A percentile compares a stretch with the other conserved stretches of the same genome.
phyloP scores from a whole-genome alignment of 2,888 invertebrate genomes.

The Papilio demoleus region DNA sequence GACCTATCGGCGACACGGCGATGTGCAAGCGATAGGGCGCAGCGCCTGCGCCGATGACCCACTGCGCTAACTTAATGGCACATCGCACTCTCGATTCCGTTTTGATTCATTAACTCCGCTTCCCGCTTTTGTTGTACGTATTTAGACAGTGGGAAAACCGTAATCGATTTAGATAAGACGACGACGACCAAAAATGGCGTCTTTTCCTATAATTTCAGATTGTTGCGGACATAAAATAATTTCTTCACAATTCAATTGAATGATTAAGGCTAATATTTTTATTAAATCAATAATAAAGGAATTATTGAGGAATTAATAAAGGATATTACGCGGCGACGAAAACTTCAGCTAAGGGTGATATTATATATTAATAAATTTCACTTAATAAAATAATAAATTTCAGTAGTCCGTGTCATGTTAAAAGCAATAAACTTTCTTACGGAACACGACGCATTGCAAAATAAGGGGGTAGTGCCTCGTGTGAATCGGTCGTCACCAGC shows the following conservation, averaged over 20 bases:
- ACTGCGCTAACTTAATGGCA: constrained; percentile 76
- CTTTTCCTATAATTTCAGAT: not conserved
- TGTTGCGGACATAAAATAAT: not conserved
- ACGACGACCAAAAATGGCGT: not conserved
- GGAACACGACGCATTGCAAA: constrained; percentile 22
- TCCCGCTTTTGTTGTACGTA: constrained; percentile 49
- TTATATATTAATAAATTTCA: no score
- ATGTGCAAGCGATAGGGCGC: constrained; percentile 50
- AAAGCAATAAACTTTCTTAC: constrained; percentile 25
- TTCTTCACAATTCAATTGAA: not conserved
- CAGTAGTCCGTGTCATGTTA: not conserved
- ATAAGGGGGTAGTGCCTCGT: constrained; percentile 50
- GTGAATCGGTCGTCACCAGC: constrained; percentile 59
- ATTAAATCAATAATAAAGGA: not conserved
- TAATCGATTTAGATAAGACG: constrained; percentile 31
- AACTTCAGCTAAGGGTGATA: no score
- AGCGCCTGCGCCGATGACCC: constrained; percentile 65
- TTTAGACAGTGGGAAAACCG: constrained; percentile 44
- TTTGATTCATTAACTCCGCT: constrained; percentile 62
- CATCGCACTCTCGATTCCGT: constrained; percentile 72
- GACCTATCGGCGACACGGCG: constrained; percentile 58
- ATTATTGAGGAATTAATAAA: no score
- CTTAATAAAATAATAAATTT: no score
- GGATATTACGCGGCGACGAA: no score
- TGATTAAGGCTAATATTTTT: not conserved